Base-by-base conservation (phyloP, 2,113 vertebrate genomes). In the Urocynchramus pylzowi region DNA sequence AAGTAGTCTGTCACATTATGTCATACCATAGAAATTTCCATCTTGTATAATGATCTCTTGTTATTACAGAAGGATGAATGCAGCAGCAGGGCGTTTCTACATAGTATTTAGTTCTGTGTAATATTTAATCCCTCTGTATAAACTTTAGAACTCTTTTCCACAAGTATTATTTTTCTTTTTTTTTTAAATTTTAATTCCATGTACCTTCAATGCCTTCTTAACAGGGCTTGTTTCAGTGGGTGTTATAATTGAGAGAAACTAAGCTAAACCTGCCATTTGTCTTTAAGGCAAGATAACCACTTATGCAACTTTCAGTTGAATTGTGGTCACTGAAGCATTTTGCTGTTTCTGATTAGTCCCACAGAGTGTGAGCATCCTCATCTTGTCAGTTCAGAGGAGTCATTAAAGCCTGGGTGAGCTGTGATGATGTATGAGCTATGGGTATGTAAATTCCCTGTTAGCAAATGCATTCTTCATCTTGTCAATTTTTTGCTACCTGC, bases 281-380 rank as follows among this genome's bases (percentile, higher is more conserved):
- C 53, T 93, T 95, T 88, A 82, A 84, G 74, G 52, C 90, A 93
- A 84, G 63, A 89, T 77, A 94, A 81, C 78, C 31, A 50, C 57
- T 96, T 88, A 37, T 2, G 30, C 68, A 96, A 64, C 54, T 95
- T 88, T 63, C 56, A 68, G 67, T 84, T 52, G 59, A 92, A 20
- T 93, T 96, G 95, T 94, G 89, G 78, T 95, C 75, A 86, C 77
- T 95, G 94, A 96, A 95, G 92, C 87, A 95, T 97, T 97, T 98
- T 96, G 74, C 89, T 67, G 37, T 45, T 86, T 87, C 90, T 96
- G 84, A 97, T 97, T 97, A 97, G 94, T 96, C 94, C 93, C 82
- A 83, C 49, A 54, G 87, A 77, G 56, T 94, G 53, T 61, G 78
- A 96, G 78, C 92, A 83, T 93, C 76, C 77, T 95, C 57, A 85